Evolutionary conservation across 2,888 invertebrate species (phyloP).

Genomic region (Actias luna): DNA sequence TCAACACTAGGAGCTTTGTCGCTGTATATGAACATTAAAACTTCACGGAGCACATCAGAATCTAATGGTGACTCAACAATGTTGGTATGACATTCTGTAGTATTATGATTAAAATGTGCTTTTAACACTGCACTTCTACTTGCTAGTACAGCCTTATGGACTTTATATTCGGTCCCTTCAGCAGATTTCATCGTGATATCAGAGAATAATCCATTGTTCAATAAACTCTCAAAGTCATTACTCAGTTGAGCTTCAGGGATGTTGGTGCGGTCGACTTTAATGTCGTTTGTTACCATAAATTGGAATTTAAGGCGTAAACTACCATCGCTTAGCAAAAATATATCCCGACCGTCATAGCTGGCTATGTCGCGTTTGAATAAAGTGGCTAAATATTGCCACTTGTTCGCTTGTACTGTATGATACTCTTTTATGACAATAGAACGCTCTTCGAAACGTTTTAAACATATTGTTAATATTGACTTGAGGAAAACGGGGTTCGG

Average conservation of each 20-base stretch:
- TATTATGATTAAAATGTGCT: constrained; percentile 74
- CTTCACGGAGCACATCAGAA: constrained; percentile 64
- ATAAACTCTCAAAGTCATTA: constrained; percentile 65
- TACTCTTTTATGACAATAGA: constrained; percentile 70
- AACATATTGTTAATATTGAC: constrained; percentile 62
- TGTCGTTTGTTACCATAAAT: constrained; percentile 69
- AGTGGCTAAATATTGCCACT: constrained; percentile 73
- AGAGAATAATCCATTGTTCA: constrained; percentile 64
- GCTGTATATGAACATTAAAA: constrained; percentile 68
- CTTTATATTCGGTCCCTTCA: constrained; percentile 63
- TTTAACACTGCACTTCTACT: constrained; percentile 69
- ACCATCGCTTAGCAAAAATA: constrained; percentile 63
- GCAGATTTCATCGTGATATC: constrained; percentile 69
- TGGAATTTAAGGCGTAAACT: constrained; percentile 68
- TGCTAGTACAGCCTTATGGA: constrained; percentile 70
- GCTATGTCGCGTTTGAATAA: constrained; percentile 66
- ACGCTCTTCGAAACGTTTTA: constrained; percentile 69
- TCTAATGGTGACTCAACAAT: constrained; percentile 65
- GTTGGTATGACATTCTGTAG: constrained; percentile 66
- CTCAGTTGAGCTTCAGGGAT: constrained; percentile 62
- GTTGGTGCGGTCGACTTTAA: constrained; percentile 57
- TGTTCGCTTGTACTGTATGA: constrained; percentile 67
- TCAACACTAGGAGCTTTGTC: constrained; percentile 70
- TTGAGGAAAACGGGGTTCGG: constrained; percentile 66
- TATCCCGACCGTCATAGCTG: constrained; percentile 57